Base-by-base conservation (phyloP, 2,888 invertebrate species). In the Cheiracanthium punctorium region DNA sequence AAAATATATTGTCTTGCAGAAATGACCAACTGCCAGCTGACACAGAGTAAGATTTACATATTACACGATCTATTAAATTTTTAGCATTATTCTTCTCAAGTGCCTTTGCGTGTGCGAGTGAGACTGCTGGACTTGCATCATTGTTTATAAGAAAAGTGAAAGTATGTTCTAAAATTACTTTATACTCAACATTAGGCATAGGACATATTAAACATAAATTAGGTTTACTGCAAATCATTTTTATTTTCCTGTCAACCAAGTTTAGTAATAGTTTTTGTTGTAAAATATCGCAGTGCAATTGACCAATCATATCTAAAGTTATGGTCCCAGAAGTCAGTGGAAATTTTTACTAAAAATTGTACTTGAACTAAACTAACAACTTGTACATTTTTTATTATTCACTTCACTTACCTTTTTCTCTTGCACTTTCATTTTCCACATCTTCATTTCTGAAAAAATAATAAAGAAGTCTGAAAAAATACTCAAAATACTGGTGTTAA, bases 141-240 rank as follows among this genome's bases (percentile, higher is more conserved):
- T 88, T 88, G 52, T 87, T 84, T 20, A 89, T 24, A 4, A 90
- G 87, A 77, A 85, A 85, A 12, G 90, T 80, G 29, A 74, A 76
- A 1, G 33, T 33, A 69, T 69, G 69, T 5, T 32, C 69, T n/a
- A 69, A 33, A 7, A 69, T 4, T 1, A 69, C 76, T 79, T 88
- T 89, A 33, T 80, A 87, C 10, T 70, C 71, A 1, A 8, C 20
- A n/a, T 70, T 30, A 64, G 1, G 37, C 37, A 4, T 7, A 10
- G 7, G 5, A 24, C 20, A 12, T 29, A 70, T 12, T 24, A 84
- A 43, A 74, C 73, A 79, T 28, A 88, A 84, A 7, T n/a, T 7
- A 5, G 82, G 41, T 1, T 79, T 77, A 37, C 65, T 74, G 14
- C 67, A 73, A 7, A 58, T 32, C 48, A 88, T 33, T 73, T 76